These are phyloP conservation scores for Cyrtodaria siliqua DNA, from an alignment of 2,888 invertebrate genomes.

Conservation along the genomic window DNA sequence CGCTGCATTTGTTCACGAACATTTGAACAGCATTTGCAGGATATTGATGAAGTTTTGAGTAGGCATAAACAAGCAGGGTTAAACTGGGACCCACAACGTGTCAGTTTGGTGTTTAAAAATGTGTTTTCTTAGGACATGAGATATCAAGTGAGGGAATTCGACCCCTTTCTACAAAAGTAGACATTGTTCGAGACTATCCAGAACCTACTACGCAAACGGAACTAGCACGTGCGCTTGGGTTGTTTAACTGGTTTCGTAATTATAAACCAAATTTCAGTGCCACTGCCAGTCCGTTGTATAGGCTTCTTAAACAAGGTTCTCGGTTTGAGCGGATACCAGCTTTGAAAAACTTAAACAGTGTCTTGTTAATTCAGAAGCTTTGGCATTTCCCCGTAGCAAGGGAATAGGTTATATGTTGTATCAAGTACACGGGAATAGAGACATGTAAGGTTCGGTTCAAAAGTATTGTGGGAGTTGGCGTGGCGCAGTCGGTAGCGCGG, in stretches of 20 bases:
- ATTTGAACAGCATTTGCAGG: slow-evolving; percentile 40
- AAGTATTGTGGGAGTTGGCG: too few species aligned
- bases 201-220: slow-evolving; percentile 43
- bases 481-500: too few species aligned
- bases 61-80: slow-evolving; percentile 36
- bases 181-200: slow-evolving; percentile 39
- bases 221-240: slow-evolving; percentile 46
- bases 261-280: slow-evolving; percentile 43
- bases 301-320: slow-evolving; percentile 34
- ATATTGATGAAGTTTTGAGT: slow-evolving; percentile 37
- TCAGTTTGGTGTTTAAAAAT: slow-evolving; percentile 14
- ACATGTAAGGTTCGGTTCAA: too few species aligned
- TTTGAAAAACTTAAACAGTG: slow-evolving; percentile 46
- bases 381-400: slow-evolving; percentile 53
- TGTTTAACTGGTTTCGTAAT: slow-evolving; percentile 62
- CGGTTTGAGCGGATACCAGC: slow-evolving; percentile 36
- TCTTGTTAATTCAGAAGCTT: slow-evolving; percentile 38
- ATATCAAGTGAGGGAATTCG: slow-evolving; percentile 41
- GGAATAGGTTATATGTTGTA: slow-evolving; percentile 64
- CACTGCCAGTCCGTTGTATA: slow-evolving; percentile 24
- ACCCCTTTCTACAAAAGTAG: slow-evolving; percentile 41
- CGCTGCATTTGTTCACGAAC: slow-evolving; percentile 42
- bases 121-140: slow-evolving; percentile 55
- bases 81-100: slow-evolving; percentile 39
- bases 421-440: slow-evolving; percentile 38